These are phyloP conservation scores for Andrena minutula DNA, from an alignment of 2,888 invertebrate genomes.

Conservation along the genomic window DNA sequence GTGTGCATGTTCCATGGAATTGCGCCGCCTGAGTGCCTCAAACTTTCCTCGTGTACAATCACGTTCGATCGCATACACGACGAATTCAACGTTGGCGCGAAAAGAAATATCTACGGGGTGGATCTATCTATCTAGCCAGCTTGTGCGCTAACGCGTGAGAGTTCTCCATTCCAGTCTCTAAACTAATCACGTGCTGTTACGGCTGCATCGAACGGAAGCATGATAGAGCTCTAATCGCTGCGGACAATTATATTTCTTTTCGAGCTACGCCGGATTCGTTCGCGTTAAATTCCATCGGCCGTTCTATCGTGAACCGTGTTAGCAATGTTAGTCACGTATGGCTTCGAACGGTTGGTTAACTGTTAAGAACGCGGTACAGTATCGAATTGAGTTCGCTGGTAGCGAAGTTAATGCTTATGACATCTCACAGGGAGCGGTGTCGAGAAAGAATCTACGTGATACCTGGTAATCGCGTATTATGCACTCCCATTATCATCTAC, in stretches of 20 bases:
- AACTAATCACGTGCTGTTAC: neutral
- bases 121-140: neutral
- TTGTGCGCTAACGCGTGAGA: neutral
- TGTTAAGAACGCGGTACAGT: neutral
- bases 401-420: conserved; percentile 64
- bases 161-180: neutral
- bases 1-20: conserved; percentile 63
- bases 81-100: conserved; percentile 43
- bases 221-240: neutral
- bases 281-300: neutral
- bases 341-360: neutral
- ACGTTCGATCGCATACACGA: neutral
- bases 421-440: conserved; percentile 80
- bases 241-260: conserved; percentile 44
- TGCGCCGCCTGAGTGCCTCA: conserved; percentile 41
- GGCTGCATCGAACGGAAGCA: neutral
- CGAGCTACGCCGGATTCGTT: conserved; percentile 50
- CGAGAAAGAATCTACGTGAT: conserved; percentile 83
- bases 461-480: conserved; percentile 84
- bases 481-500: conserved; percentile 82
- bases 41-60: conserved; percentile 38
- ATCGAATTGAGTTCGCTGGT: conserved; percentile 74
- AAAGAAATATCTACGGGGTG: conserved; percentile 27
- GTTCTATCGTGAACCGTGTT: neutral
- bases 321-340: neutral